These are phyloP conservation scores for Notoglanidium macrostoma DNA, from an alignment of 2,797 vertebrate genomes.

Conservation along the genomic window DNA sequence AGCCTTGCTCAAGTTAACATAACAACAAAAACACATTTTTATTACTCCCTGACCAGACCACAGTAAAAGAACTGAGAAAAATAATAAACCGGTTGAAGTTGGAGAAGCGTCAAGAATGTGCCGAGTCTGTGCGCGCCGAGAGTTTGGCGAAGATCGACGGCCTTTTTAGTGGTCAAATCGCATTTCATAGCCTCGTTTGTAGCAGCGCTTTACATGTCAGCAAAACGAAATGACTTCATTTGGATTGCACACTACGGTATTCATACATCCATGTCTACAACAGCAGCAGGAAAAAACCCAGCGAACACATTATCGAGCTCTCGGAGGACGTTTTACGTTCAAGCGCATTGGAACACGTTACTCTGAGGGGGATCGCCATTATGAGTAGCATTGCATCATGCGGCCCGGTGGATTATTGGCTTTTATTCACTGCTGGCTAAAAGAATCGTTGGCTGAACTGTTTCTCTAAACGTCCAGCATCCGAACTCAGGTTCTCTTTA, in stretches of 20 bases:
- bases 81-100: constrained; percentile 7
- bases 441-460: background rate
- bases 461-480: background rate
- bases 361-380: too few relatives aligned
- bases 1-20: background rate
- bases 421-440: background rate
- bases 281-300: background rate
- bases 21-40: constrained; percentile 8
- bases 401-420: background rate
- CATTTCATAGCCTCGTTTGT: constrained; percentile 1
- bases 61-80: constrained; percentile 15
- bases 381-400: background rate
- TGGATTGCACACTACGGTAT: background rate
- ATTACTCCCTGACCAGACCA: background rate
- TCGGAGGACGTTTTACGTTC: background rate
- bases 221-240: background rate
- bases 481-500: background rate
- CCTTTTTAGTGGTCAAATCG: background rate
- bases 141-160: background rate
- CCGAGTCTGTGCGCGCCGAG: background rate
- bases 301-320: background rate
- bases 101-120: constrained; percentile 4
- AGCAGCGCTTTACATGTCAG: constrained; percentile 9
- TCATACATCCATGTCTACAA: background rate
- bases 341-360: background rate